Evolutionary conservation across 2,113 vertebrate genomes (phyloP).

Genomic region (Neotragus pygmaeus): DNA sequence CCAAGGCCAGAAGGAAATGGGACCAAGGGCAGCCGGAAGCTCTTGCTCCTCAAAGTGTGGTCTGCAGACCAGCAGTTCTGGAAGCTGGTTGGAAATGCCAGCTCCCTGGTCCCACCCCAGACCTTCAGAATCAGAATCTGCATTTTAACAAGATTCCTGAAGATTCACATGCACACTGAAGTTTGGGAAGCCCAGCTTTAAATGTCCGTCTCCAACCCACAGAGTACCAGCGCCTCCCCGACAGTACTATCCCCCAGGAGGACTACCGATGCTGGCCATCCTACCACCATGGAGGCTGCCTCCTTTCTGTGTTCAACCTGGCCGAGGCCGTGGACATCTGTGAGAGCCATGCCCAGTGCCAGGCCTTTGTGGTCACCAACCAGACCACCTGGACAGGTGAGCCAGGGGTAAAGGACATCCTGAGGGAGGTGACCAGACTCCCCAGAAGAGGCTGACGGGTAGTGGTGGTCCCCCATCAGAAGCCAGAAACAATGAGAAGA

Average conservation of each 20-base stretch:
- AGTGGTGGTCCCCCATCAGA: neutral
- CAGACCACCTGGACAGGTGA: slow-evolving; percentile 93
- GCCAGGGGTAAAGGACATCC: neutral
- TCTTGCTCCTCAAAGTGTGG: neutral
- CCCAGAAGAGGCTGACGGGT: neutral
- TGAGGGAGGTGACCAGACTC: neutral
- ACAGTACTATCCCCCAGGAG: slow-evolving; percentile 81
- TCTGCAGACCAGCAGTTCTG: neutral
- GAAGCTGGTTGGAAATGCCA: neutral
- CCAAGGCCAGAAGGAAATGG: neutral
- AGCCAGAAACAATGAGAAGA: neutral
- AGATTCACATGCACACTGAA: neutral
- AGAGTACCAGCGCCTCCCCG: slow-evolving; percentile 85
- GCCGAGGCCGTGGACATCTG: slow-evolving; percentile 86
- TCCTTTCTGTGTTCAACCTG: slow-evolving; percentile 86
- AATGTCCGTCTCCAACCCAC: neutral
- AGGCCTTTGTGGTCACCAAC: slow-evolving; percentile 88
- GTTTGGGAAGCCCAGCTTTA: neutral
- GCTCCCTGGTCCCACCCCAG: neutral
- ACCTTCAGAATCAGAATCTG: neutral
- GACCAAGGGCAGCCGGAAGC: neutral
- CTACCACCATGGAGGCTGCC: slow-evolving; percentile 88
- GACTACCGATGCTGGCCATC: slow-evolving; percentile 93
- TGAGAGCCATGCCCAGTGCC: slow-evolving; percentile 88
- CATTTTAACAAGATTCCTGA: neutral